Conservation (phyloP, 2,797 vertebrate species). For the Microctenopoma steveboyesi region DNA sequence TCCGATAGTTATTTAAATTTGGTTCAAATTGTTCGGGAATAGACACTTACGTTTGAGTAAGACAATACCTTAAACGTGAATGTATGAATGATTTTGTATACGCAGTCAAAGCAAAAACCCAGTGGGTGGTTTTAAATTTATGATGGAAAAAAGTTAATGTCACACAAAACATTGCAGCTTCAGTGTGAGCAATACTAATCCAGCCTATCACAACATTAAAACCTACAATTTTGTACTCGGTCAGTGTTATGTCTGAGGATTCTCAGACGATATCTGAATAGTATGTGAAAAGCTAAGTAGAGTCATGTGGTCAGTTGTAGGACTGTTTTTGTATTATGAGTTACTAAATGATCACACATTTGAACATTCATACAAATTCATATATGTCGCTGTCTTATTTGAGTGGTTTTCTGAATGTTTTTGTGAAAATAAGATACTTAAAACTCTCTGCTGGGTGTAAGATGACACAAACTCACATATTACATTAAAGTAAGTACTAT, state of each 20-base stretch:
- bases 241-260: slow-evolving; percentile 10
- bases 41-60: slow-evolving; percentile 8
- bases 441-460: slow-evolving; percentile 8
- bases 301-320: slow-evolving; percentile 34
- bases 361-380: slow-evolving; percentile 1
- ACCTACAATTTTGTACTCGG: too few species aligned
- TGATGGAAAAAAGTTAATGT: too few species aligned
- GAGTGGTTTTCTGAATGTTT: slow-evolving; percentile 1
- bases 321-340: slow-evolving; percentile 26
- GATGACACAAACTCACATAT: background rate
- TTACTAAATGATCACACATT: slow-evolving; percentile 3
- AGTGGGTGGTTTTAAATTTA: too few species aligned
- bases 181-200: too few species aligned
- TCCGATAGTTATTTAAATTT: slow-evolving; percentile 21
- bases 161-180: too few species aligned
- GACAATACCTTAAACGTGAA: slow-evolving; percentile 13
- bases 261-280: slow-evolving; percentile 18
- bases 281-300: slow-evolving; percentile 19
- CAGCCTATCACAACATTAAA: too few species aligned
- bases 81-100: slow-evolving; percentile 27
- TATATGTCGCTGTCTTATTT: slow-evolving; percentile 25
- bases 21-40: slow-evolving; percentile 10
- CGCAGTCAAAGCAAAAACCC: too few species aligned
- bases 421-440: slow-evolving; percentile 7
- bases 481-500: background rate